Evolutionary conservation across 2,797 vertebrate genomes (phyloP).

Genomic region (Clarias platycephalus): DNA sequence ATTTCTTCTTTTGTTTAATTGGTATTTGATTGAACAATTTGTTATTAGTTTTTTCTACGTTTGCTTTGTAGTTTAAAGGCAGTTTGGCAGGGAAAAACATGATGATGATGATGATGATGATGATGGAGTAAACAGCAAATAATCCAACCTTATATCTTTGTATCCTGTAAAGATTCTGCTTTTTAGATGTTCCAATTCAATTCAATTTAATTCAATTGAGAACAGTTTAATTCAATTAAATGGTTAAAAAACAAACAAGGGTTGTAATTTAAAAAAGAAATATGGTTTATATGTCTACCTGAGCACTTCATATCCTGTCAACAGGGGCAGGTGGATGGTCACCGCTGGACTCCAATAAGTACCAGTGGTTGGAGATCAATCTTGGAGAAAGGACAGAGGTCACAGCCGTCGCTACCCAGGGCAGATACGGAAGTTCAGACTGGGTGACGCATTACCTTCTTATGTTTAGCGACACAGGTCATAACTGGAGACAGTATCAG

Average conservation of each 20-base stretch:
- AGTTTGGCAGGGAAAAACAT: too few relatives aligned
- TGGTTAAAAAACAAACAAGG: background rate
- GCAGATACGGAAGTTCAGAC: conserved; percentile 84
- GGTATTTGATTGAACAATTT: background rate
- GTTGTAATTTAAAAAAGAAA: background rate
- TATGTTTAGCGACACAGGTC: conserved; percentile 83
- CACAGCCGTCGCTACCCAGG: conserved; percentile 81
- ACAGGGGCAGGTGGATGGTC: conserved; percentile 87
- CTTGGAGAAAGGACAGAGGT: conserved; percentile 81
- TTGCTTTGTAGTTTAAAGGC: background rate
- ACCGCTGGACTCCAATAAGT: conserved; percentile 78
- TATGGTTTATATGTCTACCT: background rate
- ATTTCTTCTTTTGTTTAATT: background rate
- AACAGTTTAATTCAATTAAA: too few relatives aligned
- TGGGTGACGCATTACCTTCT: conserved; percentile 84
- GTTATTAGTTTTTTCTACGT: background rate
- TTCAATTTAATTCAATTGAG: background rate
- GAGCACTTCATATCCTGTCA: background rate
- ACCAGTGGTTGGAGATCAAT: conserved; percentile 85
- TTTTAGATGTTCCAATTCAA: background rate
- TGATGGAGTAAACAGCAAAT: background rate
- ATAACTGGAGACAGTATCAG: conserved; percentile 83
- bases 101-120: too few relatives aligned
- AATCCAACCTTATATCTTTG: background rate
- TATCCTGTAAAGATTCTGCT: background rate